Evolutionary conservation across 2,888 invertebrate species (phyloP), one percentile per base, ranked within the genome.

Genomic region (Cheilosia vernalis): DNA sequence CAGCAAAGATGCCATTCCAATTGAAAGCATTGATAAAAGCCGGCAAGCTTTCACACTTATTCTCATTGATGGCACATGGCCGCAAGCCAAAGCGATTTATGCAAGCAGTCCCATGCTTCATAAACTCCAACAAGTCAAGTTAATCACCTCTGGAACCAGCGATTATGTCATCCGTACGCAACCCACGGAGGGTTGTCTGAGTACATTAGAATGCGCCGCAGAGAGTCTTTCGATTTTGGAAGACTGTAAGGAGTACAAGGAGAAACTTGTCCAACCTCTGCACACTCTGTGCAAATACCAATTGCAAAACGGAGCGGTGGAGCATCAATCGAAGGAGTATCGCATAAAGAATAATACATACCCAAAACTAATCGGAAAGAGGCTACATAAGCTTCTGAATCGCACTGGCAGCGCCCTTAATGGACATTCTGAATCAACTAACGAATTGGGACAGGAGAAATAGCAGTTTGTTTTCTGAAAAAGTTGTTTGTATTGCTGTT

Each of bases 1-100:
- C 37, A 96, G 97, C 88, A 94, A 94, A 90, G 93, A 94, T 87
- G 95, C 98, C 2, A 92, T 95, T 64, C 95, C 96, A 89, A 93
- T 97, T 84, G 94, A 93, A 88, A 92, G 93, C 73, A 89, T 95
- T 44, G 90, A 93, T 72, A 89, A 90, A 84, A 90, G 89, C 87
- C 49, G 90, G 37, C 92, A 92, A 53, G 93, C 93, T 10, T 97
- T 96, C 90, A 98, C 97, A 91, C 93, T 98, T 67, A 93, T 98
- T 55, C 92, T 98, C 51, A 94, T 98, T 87, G 98, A 98, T 93
- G 98, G 98, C 4, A 98, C 98, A 10, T 98, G 98, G 98, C 96
- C 97, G 0, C 98, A 98, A 92, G 98, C 98, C 2, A 97, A 97
- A 92, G 96, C 97, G 13, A 97, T 98, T 85, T 98, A 96, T 92